phyloP scores from a whole-genome alignment of 2,888 invertebrate genomes.

The Brachycybe producta region DNA sequence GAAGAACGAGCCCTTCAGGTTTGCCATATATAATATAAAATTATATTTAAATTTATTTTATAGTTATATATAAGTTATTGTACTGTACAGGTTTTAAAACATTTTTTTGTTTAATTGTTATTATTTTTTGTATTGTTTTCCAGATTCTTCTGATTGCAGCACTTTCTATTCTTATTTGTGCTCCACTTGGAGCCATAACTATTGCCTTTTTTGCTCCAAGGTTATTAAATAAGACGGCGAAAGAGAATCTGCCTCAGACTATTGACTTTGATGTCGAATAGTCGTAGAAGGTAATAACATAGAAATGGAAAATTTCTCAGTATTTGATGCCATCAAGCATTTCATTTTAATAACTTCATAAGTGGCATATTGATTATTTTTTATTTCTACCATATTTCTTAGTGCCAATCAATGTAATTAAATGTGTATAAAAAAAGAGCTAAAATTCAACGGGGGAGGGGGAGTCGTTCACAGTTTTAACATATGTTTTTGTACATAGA shows the following conservation, averaged over 20 bases:
- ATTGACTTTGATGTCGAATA: constrained; percentile 9
- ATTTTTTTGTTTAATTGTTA: not conserved
- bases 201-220: constrained; percentile 2
- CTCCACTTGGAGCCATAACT: constrained; percentile 11
- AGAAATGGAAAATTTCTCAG: not conserved
- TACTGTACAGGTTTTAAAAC: not conserved
- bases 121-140: not conserved
- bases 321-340: not conserved
- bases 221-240: constrained; percentile 7
- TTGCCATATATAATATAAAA: no score
- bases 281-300: not conserved
- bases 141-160: constrained; percentile 16
- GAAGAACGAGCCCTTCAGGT: constrained; percentile 11
- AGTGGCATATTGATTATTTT: no score
- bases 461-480: no score
- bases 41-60: not conserved
- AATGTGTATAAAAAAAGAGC: no score
- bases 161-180: constrained; percentile 14
- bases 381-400: no score
- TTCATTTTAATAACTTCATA: not conserved
- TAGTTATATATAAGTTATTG: not conserved
- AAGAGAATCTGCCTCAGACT: not conserved
- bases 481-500: no score
- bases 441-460: no score
- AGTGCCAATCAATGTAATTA: no score